phyloP scores from a whole-genome alignment of 64 coral and sea anemone genomes.

The Platygyra sinensis region DNA sequence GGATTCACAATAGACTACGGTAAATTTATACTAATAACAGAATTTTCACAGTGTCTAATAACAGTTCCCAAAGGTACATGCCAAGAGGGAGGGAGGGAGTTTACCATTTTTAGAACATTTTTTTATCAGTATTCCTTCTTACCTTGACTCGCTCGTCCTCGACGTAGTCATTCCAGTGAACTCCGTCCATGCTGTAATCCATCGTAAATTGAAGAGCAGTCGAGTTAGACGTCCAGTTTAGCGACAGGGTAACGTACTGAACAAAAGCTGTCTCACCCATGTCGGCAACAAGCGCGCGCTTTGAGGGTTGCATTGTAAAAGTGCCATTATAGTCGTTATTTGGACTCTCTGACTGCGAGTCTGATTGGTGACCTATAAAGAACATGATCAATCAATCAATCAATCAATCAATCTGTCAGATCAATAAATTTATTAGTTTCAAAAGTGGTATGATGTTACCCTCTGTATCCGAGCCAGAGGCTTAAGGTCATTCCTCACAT shows the following conservation, averaged over 20 bases:
- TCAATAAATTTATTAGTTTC: too few relatives aligned
- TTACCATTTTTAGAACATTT: too few relatives aligned
- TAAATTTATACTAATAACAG: too few relatives aligned
- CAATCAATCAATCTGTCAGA: too few relatives aligned
- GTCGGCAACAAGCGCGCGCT: background rate
- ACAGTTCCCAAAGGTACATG: too few relatives aligned
- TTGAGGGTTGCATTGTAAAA: background rate
- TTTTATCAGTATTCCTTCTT: background rate
- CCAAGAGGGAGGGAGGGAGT: too few relatives aligned
- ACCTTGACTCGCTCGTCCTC: constrained; percentile 38
- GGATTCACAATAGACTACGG: too few relatives aligned
- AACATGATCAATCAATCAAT: background rate
- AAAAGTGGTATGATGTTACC: too few relatives aligned
- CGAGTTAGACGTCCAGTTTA: constrained; percentile 24
- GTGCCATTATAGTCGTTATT: background rate
- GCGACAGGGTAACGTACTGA: background rate
- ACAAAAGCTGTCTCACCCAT: background rate
- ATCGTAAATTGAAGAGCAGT: background rate
- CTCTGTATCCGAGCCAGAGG: too few relatives aligned
- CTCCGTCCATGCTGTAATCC: constrained; percentile 28
- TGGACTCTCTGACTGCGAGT: background rate
- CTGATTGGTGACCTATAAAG: background rate
- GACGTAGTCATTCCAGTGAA: constrained; percentile 14
- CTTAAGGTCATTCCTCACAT: too few relatives aligned
- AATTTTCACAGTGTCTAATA: too few relatives aligned